Evolutionary conservation across 2,113 vertebrate species (phyloP).

Genomic region (Suncus etruscus): DNA sequence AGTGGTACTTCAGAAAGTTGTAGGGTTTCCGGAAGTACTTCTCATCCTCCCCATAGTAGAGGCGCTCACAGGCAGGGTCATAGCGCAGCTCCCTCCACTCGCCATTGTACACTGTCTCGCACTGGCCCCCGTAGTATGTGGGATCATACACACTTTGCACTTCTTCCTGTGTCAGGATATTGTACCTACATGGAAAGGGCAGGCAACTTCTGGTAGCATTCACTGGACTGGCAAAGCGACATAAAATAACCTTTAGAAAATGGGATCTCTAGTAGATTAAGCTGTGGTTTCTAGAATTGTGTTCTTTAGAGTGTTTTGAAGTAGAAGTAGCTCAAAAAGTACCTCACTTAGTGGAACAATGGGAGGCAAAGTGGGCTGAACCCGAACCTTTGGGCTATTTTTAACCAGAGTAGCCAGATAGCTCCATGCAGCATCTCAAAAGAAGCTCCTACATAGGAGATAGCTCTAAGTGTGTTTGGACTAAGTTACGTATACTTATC

Average conservation of each 20-base stretch:
- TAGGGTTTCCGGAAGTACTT: conserved; percentile 96
- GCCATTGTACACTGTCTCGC: conserved; percentile 95
- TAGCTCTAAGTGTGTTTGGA: not conserved
- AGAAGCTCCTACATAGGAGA: not conserved
- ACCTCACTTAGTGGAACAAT: not conserved
- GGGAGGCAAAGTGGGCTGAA: not conserved
- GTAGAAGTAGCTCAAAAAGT: not conserved
- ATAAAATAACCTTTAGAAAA: not conserved
- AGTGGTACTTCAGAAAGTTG: conserved; percentile 93
- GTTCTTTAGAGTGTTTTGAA: not conserved
- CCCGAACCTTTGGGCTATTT: not conserved
- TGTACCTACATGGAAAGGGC: conserved; percentile 87
- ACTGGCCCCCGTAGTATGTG: conserved; percentile 91
- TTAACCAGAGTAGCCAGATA: not conserved
- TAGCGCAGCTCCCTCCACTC: conserved; percentile 94
- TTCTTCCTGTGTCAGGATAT: conserved; percentile 88
- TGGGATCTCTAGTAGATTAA: not conserved
- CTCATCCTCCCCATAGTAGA: conserved; percentile 92
- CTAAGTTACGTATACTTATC: not conserved
- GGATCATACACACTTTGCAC: conserved; percentile 88
- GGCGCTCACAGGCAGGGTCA: conserved; percentile 90
- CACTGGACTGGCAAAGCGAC: conserved; percentile 15
- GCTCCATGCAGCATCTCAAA: not conserved
- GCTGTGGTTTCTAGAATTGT: not conserved
- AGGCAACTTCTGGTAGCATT: not conserved